Percentiles rank a stretch among this genome's conserved stretches.
Evolutionary conservation across 1,140 invertebrate genomes (phyloP).

Genomic region (Bactericera cockerelli): DNA sequence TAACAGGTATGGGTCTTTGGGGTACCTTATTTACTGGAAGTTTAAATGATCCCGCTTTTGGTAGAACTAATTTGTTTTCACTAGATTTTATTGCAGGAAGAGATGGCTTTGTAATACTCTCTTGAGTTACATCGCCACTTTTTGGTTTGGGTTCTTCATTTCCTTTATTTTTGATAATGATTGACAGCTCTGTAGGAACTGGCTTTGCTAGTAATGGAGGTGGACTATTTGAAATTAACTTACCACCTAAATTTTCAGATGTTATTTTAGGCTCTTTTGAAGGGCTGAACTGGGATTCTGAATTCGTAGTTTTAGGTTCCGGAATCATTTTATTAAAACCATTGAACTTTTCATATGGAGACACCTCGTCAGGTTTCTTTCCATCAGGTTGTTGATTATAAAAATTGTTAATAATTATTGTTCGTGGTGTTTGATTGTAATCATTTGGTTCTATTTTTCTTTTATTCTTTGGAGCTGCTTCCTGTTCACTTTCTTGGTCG

Average conservation of each 20-base stretch:
- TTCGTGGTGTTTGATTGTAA: not conserved
- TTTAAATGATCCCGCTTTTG: not conserved
- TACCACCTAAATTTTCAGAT: too few relatives aligned
- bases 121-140: not conserved
- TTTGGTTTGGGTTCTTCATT: not conserved
- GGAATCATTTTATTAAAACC: constrained; percentile 8
- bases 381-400: not conserved
- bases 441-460: constrained; percentile 1
- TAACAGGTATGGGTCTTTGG: not conserved
- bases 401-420: not conserved
- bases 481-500: not conserved
- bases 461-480: not conserved
- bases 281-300: too few relatives aligned
- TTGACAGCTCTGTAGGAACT: too few relatives aligned
- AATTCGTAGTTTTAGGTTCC: not conserved
- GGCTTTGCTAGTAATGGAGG: too few relatives aligned
- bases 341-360: not conserved
- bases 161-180: not conserved
- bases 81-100: not conserved
- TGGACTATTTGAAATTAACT: too few relatives aligned
- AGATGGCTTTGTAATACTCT: not conserved
- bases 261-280: too few relatives aligned
- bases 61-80: not conserved
- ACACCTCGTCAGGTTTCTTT: not conserved
- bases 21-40: not conserved